Conservation (phyloP, 2,888 invertebrate genomes). For the Taphrorychus bicolor region DNA sequence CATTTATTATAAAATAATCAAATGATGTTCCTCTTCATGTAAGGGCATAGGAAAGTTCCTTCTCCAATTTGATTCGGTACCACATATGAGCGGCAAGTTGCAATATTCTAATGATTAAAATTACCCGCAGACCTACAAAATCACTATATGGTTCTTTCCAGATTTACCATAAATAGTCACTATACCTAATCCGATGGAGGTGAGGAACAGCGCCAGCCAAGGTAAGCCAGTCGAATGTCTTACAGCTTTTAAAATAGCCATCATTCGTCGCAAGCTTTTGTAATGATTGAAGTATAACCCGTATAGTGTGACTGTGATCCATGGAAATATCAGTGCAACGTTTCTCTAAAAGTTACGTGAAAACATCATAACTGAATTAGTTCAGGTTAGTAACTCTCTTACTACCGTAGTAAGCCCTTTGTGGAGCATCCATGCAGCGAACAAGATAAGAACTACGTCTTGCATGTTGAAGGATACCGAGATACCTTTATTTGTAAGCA, state of each 20-base stretch:
- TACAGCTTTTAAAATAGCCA: slow-evolving; percentile 45
- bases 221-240: slow-evolving; percentile 46
- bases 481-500: slow-evolving; percentile 46
- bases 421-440: slow-evolving; percentile 51
- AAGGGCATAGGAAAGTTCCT: slow-evolving; percentile 47
- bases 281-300: slow-evolving; percentile 54
- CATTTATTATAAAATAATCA: background rate
- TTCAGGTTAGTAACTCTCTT: too few relatives aligned
- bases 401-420: slow-evolving; percentile 49
- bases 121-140: slow-evolving; percentile 2
- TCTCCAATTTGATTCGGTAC: slow-evolving; percentile 53
- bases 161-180: too few relatives aligned
- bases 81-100: slow-evolving; percentile 53
- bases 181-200: slow-evolving; percentile 48
- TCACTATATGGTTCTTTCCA: too few relatives aligned
- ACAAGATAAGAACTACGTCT: slow-evolving; percentile 49
- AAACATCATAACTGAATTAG: background rate
- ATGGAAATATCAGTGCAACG: slow-evolving; percentile 51
- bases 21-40: background rate
- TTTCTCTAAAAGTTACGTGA: slow-evolving; percentile 45
- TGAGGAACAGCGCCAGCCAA: slow-evolving; percentile 47
- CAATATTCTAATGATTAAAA: slow-evolving; percentile 41
- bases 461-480: slow-evolving; percentile 50
- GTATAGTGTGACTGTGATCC: slow-evolving; percentile 51
- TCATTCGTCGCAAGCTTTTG: slow-evolving; percentile 47